phyloP scores from a whole-genome alignment of 1,140 invertebrate genomes.

The Anadara kagoshimensis region DNA sequence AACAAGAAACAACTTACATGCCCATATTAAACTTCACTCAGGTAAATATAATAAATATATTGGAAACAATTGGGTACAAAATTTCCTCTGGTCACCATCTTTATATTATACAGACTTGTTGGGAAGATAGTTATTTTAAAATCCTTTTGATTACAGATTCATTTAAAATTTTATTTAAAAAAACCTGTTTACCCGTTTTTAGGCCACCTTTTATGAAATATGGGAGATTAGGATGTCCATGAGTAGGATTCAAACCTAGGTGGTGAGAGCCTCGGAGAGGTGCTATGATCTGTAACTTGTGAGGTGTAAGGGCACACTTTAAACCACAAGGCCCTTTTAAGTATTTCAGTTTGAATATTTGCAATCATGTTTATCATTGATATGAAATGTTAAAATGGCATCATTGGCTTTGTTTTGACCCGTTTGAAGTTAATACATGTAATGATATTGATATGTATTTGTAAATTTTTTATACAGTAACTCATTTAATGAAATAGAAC shows the following conservation, averaged over 20 bases:
- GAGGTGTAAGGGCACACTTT: too few relatives aligned
- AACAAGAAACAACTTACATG: constrained; percentile 74
- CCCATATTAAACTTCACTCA: constrained; percentile 75
- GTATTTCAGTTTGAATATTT: too few relatives aligned
- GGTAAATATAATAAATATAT: constrained; percentile 51
- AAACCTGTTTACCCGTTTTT: neutral
- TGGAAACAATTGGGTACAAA: neutral
- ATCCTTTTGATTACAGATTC: neutral
- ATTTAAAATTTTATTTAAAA: neutral
- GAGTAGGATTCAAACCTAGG: too few relatives aligned
- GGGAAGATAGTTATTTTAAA: neutral
- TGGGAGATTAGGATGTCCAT: too few relatives aligned
- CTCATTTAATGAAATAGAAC: too few relatives aligned
- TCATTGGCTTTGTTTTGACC: too few relatives aligned
- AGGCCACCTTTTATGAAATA: neutral
- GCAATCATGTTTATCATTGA: too few relatives aligned
- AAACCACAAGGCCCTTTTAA: too few relatives aligned
- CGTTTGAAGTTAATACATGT: neutral
- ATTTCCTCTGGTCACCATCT: neutral
- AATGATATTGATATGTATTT: neutral
- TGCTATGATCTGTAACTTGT: too few relatives aligned
- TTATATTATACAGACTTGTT: neutral
- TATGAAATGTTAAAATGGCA: too few relatives aligned
- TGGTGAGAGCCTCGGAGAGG: too few relatives aligned
- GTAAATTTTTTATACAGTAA: neutral